Evolutionary conservation across 2,797 vertebrate species (phyloP), one percentile per base, ranked within the genome.

Genomic region (Thripadectes ignobilis): DNA sequence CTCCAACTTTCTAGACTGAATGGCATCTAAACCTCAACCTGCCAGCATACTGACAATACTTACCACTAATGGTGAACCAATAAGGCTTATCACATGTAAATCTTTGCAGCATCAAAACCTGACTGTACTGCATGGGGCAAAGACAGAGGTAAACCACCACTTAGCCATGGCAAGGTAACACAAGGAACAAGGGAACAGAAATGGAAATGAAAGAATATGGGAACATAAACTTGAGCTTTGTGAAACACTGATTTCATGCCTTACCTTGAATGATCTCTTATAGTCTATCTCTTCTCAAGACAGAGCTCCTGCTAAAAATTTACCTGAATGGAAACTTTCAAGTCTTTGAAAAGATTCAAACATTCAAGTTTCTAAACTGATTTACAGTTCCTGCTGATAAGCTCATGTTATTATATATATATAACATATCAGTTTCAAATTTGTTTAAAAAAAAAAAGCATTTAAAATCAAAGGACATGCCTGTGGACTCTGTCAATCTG

Each of bases 251-350:
- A 80, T 93, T 93, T 55, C 65, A 81, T 81, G 55, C 95, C 98
- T 98, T 98, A 98, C 98, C 98, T 98, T 97, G 82, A 96, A 92
- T 80, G 82, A 93, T 93, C 93, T 97, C 55, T 75, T 96, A 94
- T 26, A 95, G 93, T 96, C 88, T 98, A 97, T 71, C 91, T 94
- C 96, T 96, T 97, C 97, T 98, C 95, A 98, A 97, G 95, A 97
- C 63, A 97, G 92, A 98, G 88, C 71, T 97, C 96, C 97, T 97
- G 95, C 97, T 94, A 96, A 95, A 96, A 96, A 96, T 97, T 95
- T 97, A 97, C 97, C 97, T 95, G 78, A 97, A 96, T 91, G 81
- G 95, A 97, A 97, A 97, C 68, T 96, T 96, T 92, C 63, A 97
- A 71, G 39, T 88, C 73, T 88, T 96, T 97, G 92, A 81, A 93